Evolutionary conservation across 2,888 invertebrate species (phyloP).

Genomic region (Drosophila sordidapex): DNA sequence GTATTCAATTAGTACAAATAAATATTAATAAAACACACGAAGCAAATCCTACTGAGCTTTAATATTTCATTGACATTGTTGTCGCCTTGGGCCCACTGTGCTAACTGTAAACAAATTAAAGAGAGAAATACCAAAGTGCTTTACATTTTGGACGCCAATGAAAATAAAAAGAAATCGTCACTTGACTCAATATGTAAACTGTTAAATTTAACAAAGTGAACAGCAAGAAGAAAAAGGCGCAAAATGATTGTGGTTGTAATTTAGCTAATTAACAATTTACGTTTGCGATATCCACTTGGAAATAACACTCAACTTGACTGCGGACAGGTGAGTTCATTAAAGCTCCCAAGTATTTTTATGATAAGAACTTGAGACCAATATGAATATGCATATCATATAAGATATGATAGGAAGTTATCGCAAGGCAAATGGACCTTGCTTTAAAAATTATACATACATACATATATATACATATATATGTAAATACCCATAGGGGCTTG

Average conservation of each 20-base stretch:
- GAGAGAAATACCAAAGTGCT: conserved; percentile 33
- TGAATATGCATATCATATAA: conserved; percentile 3
- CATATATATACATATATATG: background rate
- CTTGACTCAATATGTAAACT: conserved; percentile 52
- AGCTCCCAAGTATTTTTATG: background rate
- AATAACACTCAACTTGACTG: conserved; percentile 19
- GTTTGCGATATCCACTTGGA: conserved; percentile 19
- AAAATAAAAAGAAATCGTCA: conserved; percentile 22
- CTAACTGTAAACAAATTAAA: conserved; percentile 38
- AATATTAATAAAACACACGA: conserved; percentile 3
- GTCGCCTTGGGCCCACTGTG: conserved; percentile 42
- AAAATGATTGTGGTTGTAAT: conserved; percentile 44
- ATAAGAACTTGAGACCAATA: conserved; percentile 4
- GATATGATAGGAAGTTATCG: conserved; percentile 13
- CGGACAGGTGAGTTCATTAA: conserved; percentile 27
- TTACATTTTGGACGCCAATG: conserved; percentile 23
- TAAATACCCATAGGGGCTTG: background rate
- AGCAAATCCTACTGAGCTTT: conserved; percentile 34
- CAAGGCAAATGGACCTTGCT: conserved; percentile 47
- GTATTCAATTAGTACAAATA: conserved; percentile 22
- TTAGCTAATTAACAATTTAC: conserved; percentile 20
- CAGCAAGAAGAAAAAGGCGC: conserved; percentile 12
- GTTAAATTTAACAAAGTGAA: conserved; percentile 14
- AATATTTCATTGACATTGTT: conserved; percentile 15
- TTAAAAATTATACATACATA: conserved; percentile 1